These are phyloP conservation scores for Sternotherus odoratus DNA, from an alignment of 2,797 vertebrate genomes.

Conservation along the genomic window DNA sequence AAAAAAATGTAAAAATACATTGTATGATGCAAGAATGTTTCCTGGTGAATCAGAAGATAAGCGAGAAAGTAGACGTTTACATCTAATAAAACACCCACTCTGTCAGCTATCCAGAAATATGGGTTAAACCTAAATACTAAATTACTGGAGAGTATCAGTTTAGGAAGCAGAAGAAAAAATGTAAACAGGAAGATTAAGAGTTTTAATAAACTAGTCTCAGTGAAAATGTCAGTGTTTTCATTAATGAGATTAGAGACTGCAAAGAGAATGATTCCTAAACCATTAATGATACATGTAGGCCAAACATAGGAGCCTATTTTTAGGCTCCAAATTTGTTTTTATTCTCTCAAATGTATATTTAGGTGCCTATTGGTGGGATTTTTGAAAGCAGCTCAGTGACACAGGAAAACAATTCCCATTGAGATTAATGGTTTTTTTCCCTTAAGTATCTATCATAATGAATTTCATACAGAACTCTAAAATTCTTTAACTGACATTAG, in stretches of 20 bases:
- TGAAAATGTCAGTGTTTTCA: not conserved
- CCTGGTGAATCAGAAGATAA: conserved; percentile 1
- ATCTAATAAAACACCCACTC: not conserved
- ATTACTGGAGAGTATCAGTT: not conserved
- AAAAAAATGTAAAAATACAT: not conserved
- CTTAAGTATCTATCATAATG: not conserved
- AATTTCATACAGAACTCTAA: not conserved
- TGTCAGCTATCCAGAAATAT: not conserved
- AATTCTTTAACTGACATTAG: not conserved
- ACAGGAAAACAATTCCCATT: not conserved
- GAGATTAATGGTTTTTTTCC: not conserved
- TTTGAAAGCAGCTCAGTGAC: not conserved
- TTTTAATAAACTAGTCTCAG: conserved; percentile 38
- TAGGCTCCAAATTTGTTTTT: conserved; percentile 10
- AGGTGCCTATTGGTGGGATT: not conserved
- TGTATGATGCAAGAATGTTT: accelerated
- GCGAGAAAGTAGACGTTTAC: not conserved
- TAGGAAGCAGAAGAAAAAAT: not conserved
- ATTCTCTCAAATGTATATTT: not conserved
- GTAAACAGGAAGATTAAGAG: conserved; percentile 21
- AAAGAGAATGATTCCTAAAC: not conserved
- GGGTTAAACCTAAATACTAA: not conserved
- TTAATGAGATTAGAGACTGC: conserved; percentile 15
- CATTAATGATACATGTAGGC: not conserved
- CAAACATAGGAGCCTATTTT: conserved; percentile 29